Evolutionary conservation across 2,888 invertebrate species (phyloP).

Genomic region (Drosophila mimica): DNA sequence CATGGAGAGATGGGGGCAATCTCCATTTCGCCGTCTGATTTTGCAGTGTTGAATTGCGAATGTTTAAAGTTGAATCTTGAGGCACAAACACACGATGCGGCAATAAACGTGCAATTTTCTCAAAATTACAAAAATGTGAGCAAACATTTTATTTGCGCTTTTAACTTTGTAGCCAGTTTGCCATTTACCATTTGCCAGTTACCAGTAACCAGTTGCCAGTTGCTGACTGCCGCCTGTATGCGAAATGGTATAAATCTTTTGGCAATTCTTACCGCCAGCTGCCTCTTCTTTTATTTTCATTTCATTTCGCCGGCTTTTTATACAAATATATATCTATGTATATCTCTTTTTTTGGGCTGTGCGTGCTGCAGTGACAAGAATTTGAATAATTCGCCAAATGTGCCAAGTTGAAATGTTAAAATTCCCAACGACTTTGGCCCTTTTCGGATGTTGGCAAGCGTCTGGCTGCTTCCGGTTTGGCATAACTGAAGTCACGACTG

Average conservation of each 20-base stretch:
- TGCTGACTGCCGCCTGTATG: constrained; percentile 20
- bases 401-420: constrained; percentile 81
- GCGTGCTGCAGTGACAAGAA: constrained; percentile 78
- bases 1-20: background rate
- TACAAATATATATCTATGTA: constrained; percentile 13
- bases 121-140: constrained; percentile 78
- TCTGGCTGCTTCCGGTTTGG: constrained; percentile 69
- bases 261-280: constrained; percentile 59
- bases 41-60: constrained; percentile 33
- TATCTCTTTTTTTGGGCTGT: constrained; percentile 16
- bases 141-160: constrained; percentile 76
- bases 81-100: constrained; percentile 45
- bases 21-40: background rate
- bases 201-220: constrained; percentile 2
- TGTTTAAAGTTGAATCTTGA: constrained; percentile 49
- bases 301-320: constrained; percentile 45
- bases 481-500: constrained; percentile 70
- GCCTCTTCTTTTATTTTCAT: constrained; percentile 45
- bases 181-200: constrained; percentile 15
- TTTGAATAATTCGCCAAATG: constrained; percentile 80
- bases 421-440: constrained; percentile 61
- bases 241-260: constrained; percentile 68
- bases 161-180: constrained; percentile 55
- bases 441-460: constrained; percentile 74
- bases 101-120: constrained; percentile 75